A percentile compares a stretch with the other conserved stretches of the same genome.
phyloP scores from a whole-genome alignment of 2,113 vertebrate genomes.

The Madoqua kirkii region DNA sequence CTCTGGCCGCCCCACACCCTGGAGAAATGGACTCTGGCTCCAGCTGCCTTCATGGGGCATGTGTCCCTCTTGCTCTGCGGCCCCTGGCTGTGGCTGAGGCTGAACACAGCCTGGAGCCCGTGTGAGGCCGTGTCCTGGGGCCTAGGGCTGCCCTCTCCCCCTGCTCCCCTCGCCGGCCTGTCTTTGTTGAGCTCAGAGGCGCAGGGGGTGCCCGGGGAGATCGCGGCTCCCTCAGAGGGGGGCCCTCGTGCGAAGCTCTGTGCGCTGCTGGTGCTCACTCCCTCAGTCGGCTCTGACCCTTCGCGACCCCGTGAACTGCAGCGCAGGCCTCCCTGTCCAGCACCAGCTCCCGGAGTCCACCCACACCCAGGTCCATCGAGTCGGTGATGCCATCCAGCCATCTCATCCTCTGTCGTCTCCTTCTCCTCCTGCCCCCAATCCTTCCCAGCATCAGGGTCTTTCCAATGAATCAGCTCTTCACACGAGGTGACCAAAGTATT shows the following conservation, averaged over 20 bases:
- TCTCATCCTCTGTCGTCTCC: neutral
- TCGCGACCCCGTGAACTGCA: rapidly evolving
- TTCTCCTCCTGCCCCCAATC: neutral
- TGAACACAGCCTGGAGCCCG: neutral
- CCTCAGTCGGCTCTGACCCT: neutral
- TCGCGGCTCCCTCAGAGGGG: neutral
- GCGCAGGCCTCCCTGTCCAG: neutral
- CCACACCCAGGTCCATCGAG: neutral
- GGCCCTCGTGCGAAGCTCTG: rapidly evolving
- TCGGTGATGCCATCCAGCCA: neutral
- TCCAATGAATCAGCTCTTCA: neutral
- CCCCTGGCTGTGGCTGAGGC: neutral
- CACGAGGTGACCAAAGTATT: neutral
- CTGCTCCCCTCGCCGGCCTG: neutral
- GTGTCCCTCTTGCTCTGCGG: neutral
- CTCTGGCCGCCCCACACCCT: neutral
- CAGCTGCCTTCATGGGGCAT: neutral
- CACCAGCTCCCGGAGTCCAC: neutral
- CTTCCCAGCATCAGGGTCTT: neutral
- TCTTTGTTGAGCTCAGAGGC: neutral
- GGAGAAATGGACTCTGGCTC: neutral
- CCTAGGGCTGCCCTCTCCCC: neutral
- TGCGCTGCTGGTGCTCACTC: neutral
- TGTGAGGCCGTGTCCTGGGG: neutral
- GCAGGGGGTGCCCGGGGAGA: rapidly evolving